Conservation (phyloP, 2,797 vertebrate genomes). For the Pelobates cultripes region DNA sequence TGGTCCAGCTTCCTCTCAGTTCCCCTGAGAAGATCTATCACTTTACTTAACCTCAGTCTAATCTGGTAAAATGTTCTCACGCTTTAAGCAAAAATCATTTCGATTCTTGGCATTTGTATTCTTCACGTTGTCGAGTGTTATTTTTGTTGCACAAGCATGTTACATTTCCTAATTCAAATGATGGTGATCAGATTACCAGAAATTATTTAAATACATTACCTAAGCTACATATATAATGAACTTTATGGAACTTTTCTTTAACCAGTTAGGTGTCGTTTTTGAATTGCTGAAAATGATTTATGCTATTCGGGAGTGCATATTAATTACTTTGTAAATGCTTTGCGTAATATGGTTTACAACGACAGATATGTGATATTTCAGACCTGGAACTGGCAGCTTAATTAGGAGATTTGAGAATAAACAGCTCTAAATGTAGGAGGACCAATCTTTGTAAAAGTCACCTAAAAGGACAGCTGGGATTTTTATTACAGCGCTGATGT, state of each 20-base stretch:
- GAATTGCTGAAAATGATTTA: conserved; percentile 26
- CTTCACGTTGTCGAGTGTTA: conserved; percentile 5
- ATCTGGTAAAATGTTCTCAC: conserved; percentile 40
- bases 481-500: neutral
- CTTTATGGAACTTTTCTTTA: conserved; percentile 17
- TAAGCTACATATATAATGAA: conserved; percentile 7
- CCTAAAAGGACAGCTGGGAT: neutral
- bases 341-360: neutral
- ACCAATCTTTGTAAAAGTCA: neutral
- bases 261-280: conserved; percentile 24
- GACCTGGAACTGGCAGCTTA: conserved; percentile 11
- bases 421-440: neutral
- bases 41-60: conserved; percentile 45
- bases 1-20: conserved; percentile 28
- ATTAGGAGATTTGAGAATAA: conserved; percentile 24
- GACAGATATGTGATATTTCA: conserved; percentile 40
- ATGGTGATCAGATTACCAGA: conserved; percentile 28
- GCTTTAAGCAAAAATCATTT: conserved; percentile 26
- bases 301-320: conserved; percentile 33
- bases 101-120: conserved; percentile 53
- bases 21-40: conserved; percentile 48
- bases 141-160: conserved; percentile 34
- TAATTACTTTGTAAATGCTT: conserved; percentile 24
- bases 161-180: conserved; percentile 25
- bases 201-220: conserved; percentile 14